Base-by-base conservation (phyloP, 2,888 invertebrate genomes). In the Tetragonisca angustula region DNA sequence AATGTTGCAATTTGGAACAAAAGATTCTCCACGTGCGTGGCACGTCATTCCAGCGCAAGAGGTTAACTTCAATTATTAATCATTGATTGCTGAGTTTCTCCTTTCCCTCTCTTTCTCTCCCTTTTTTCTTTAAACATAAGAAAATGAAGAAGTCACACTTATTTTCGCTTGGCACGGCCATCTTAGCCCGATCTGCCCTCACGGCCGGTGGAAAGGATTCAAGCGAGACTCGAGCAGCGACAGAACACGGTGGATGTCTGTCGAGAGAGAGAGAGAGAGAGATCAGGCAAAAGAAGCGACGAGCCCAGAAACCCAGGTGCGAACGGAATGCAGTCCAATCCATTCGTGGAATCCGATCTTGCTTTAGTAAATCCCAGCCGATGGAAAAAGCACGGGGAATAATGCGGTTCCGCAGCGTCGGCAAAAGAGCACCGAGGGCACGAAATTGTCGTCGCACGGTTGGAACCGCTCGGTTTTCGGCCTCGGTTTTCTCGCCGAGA, bases 241-340 rank as follows among this genome's bases (percentile, higher is more conserved):
- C 56, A 43, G 56, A 59, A 59, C 56, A 43, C 43, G 43, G 56
- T 24, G 24, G 56, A 59, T n/a, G 56, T n/a, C 56, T 59, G 56
- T 59, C 56, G n/a, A n/a, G 5, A n/a, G 61, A 17, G 52, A 21
- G 52, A 9, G 5, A 21, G 21, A 21, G 36, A 59, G 15, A 52
- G 67, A 74, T n/a, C 9, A 6, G 71, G 74, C 82, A 88, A 88
- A 90, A 91, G 91, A 88, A 90, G 87, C 87, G 87, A 86, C 82
- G 89, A 87, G 88, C 86, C 80, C 89, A 89, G 85, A 89, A 91
- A 92, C 86, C 91, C 93, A 94, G 93, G 93, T 93, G 94, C 94
- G 93, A 93, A 94, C 90, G 93, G 94, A 93, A 94, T 94, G 93
- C 93, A 86, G 93, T 93, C 92, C 93, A 93, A 94, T 93, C 93